Percentiles rank a stretch among this genome's conserved stretches.
Conservation (phyloP, 2,888 invertebrate species). For the Esperia sulphurella region DNA sequence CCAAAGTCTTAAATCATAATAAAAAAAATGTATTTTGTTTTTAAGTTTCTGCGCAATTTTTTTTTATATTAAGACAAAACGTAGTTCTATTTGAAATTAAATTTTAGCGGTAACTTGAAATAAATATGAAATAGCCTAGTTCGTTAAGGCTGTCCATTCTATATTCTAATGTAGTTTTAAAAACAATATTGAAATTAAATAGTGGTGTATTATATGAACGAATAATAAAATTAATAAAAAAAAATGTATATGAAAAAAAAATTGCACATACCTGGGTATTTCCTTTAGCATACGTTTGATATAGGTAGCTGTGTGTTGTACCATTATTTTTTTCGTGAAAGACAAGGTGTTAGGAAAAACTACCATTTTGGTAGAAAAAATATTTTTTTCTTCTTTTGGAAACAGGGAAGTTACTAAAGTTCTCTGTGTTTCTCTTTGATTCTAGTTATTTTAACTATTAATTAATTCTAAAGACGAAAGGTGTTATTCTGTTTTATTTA, state of each 20-base stretch:
- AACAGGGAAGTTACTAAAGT: neutral
- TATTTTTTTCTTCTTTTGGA: neutral
- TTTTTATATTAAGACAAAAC: neutral
- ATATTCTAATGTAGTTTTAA: conserved; percentile 13
- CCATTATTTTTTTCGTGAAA: conserved; percentile 9
- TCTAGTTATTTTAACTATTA: neutral
- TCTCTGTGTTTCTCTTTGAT: neutral
- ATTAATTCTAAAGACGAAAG: neutral
- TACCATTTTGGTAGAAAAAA: conserved; percentile 12
- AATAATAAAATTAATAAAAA: conserved; percentile 5
- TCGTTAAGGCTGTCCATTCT: conserved; percentile 15
- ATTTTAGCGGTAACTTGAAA: neutral
- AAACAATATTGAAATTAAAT: conserved; percentile 15
- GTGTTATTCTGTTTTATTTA: neutral
- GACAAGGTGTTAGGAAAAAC: conserved; percentile 2
- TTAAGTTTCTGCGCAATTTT: too few relatives aligned
- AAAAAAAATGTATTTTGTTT: neutral
- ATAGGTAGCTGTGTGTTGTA: conserved; percentile 3
- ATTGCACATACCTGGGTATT: conserved; percentile 17
- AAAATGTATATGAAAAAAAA: conserved; percentile 19
- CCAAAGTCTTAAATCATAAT: too few relatives aligned
- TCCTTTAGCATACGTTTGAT: conserved; percentile 7
- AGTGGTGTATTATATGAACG: conserved; percentile 20
- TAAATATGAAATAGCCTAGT: conserved; percentile 7
- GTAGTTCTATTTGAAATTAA: too few relatives aligned